These are phyloP conservation scores for Masticophis lateralis DNA, from an alignment of 2,797 vertebrate genomes.

Conservation along the genomic window DNA sequence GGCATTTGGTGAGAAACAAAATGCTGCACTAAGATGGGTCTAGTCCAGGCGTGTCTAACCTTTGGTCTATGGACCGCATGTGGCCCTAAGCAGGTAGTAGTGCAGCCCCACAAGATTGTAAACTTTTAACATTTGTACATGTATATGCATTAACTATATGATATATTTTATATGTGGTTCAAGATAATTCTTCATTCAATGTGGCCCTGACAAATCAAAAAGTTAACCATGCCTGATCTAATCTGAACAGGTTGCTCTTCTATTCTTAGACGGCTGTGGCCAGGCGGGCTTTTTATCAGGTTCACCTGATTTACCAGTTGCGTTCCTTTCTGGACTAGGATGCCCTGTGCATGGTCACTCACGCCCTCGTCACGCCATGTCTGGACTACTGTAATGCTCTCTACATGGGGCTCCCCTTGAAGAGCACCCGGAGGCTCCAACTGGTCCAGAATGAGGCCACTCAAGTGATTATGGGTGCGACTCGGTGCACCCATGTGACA, in stretches of 20 bases:
- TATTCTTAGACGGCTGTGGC: not conserved
- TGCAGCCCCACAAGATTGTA: not conserved
- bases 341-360: too few relatives aligned
- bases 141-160: not conserved
- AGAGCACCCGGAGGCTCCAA: too few relatives aligned
- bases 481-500: too few relatives aligned
- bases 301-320: too few relatives aligned
- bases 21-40: not conserved
- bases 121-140: not conserved
- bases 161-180: not conserved
- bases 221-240: not conserved
- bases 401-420: too few relatives aligned
- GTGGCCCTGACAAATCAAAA: not conserved
- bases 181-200: not conserved
- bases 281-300: too few relatives aligned
- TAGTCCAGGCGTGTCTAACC: not conserved
- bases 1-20: not conserved
- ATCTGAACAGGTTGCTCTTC: not conserved
- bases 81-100: not conserved
- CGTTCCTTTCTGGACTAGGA: too few relatives aligned
- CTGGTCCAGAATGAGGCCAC: too few relatives aligned
- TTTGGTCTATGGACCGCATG: too few relatives aligned
- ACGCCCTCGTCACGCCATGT: too few relatives aligned
- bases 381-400: too few relatives aligned
- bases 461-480: too few relatives aligned